phyloP scores from a whole-genome alignment of 2,113 vertebrate genomes.

The Emydocephalus ijimae region DNA sequence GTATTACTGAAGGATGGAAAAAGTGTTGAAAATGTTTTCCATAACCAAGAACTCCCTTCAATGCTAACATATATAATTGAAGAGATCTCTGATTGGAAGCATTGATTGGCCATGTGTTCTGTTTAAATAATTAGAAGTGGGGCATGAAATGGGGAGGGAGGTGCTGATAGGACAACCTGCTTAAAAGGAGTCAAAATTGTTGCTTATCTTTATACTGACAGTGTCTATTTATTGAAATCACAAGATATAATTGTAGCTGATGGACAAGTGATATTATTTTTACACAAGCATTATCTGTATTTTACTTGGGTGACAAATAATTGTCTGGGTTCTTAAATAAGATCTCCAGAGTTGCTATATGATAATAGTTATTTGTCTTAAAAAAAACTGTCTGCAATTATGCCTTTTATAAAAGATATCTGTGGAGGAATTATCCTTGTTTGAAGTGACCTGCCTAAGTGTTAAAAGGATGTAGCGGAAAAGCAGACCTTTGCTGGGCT shows the following conservation, averaged over 20 bases:
- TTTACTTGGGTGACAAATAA: not conserved
- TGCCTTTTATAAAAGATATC: conserved; percentile 2
- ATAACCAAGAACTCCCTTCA: not conserved
- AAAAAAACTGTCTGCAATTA: not conserved
- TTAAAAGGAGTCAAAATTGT: not conserved
- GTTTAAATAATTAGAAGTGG: not conserved
- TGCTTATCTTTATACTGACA: not conserved
- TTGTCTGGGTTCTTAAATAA: not conserved
- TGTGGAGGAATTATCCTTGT: not conserved
- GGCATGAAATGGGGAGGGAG: not conserved
- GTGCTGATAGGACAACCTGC: conserved; percentile 15
- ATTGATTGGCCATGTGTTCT: not conserved
- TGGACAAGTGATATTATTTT: not conserved
- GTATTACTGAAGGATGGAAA: not conserved
- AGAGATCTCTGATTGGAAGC: not conserved
- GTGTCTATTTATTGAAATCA: not conserved
- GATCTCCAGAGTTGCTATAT: not conserved
- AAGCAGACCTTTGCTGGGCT: not conserved
- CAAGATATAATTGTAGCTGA: not conserved
- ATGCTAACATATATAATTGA: not conserved
- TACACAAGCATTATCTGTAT: not conserved
- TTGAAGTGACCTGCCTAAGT: conserved; percentile 12
- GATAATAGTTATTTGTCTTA: not conserved
- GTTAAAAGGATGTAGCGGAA: not conserved
- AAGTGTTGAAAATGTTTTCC: not conserved